These are phyloP conservation scores for Pteria penguin DNA, from an alignment of 2,888 invertebrate genomes.

Conservation along the genomic window DNA sequence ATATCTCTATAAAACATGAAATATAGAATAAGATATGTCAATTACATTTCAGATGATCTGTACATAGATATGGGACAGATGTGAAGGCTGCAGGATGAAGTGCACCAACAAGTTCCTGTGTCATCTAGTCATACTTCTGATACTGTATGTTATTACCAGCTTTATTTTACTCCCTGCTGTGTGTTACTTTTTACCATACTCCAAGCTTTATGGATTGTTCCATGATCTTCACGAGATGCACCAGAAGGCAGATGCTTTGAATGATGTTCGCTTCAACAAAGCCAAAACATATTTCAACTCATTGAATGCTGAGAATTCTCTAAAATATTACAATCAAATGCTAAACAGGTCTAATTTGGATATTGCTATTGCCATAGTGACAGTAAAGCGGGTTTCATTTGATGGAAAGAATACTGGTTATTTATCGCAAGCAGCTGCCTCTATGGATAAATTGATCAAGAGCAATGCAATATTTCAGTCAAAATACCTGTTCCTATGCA, in stretches of 20 bases:
- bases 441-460: constrained; percentile 51
- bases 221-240: constrained; percentile 31
- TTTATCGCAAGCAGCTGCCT: constrained; percentile 62
- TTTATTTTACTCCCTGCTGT: constrained; percentile 37
- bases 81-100: neutral
- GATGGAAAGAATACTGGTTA: constrained; percentile 59
- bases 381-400: constrained; percentile 52
- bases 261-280: constrained; percentile 34
- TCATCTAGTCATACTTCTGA: neutral
- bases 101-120: neutral
- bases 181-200: constrained; percentile 43
- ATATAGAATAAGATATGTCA: too few species aligned
- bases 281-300: constrained; percentile 48
- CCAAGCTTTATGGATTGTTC: constrained; percentile 40
- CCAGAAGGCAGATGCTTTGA: constrained; percentile 37
- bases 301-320: constrained; percentile 7
- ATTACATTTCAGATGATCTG: too few species aligned
- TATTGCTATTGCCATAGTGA: constrained; percentile 65
- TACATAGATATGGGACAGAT: neutral
- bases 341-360: constrained; percentile 23
- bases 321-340: constrained; percentile 6
- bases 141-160: constrained; percentile 33
- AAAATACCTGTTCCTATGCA: constrained; percentile 68
- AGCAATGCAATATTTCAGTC: constrained; percentile 45
- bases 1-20: too few species aligned